Base-by-base conservation (phyloP, 2,888 invertebrate species). In the Melieria crassipennis region DNA sequence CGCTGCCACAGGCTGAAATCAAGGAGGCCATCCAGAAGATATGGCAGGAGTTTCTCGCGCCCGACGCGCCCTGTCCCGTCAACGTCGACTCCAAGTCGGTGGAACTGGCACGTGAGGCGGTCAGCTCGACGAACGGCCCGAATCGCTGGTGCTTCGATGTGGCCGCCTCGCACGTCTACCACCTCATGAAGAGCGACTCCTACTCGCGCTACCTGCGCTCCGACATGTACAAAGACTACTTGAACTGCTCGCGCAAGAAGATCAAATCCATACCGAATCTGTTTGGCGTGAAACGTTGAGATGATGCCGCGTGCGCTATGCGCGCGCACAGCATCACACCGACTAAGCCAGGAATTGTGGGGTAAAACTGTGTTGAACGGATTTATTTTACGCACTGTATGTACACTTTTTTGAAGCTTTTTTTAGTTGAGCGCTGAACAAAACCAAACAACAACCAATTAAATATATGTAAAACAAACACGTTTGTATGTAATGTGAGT, bases 181-280 rank as follows among this genome's bases (percentile, higher is more conserved):
- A 98, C 84, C 89, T 99, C 79, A 99, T 99, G 99, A 99, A 99
- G 86, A 97, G 96, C 77, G 99, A 99, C 88, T 98, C 97, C 84
- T 99, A 99, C 86, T 98, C 98, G 69, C 91, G 99, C 79, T 99
- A 99, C 86, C 89, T 99, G 68, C 92, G 99, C 77, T 99, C 98
- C 1, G 99, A 99, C 80, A 96, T 98, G 94, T 99, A 99, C 88
- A 98, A 98, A 90, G 98, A 98, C 80, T 96, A 94, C 85, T 89
- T 98, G 74, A 97, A 94, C 86, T 96, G 96, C 78, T 95, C 97
- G 77, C 96, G 97, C 89, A 98, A 98, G 89, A 98, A 98, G 93
- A 97, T 97, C 89, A 87, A 87, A 82, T 87, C 87, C 61, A 87
- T 87, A 80, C 87, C 87, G 71, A 87, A 87, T 82, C 79, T 87